Evolutionary conservation across 2,888 invertebrate species (phyloP).

Genomic region (Monochamus alternatus): DNA sequence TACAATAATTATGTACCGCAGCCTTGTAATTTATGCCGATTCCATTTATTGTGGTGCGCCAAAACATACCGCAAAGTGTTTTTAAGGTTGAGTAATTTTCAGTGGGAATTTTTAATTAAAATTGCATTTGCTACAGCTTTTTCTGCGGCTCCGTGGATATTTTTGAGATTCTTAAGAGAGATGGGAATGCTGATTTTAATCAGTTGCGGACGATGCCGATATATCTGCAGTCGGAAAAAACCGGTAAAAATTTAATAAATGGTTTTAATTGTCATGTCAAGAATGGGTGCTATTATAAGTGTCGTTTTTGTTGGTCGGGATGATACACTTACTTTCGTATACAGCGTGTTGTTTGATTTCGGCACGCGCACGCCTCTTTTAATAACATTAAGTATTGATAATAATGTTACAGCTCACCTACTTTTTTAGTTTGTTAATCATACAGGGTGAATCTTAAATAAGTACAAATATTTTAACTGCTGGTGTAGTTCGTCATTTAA

Average conservation of each 20-base stretch:
- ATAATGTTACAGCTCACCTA: too few relatives aligned
- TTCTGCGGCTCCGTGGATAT: conserved; percentile 31
- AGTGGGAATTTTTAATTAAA: conserved; percentile 43
- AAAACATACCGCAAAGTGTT: conserved; percentile 38
- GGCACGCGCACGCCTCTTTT: background rate
- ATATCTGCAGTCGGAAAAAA: conserved; percentile 19
- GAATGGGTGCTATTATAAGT: conserved; percentile 20
- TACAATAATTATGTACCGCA: conserved; percentile 25
- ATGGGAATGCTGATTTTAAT: conserved; percentile 36
- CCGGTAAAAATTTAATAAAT: conserved; percentile 31
- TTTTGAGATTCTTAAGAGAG: conserved; percentile 35
- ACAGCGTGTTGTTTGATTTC: background rate
- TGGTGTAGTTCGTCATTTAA: too few relatives aligned
- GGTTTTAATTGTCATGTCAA: conserved; percentile 34
- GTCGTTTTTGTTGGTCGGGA: background rate
- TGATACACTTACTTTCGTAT: conserved; percentile 10
- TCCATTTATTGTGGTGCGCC: conserved; percentile 35
- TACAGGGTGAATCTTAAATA: too few relatives aligned
- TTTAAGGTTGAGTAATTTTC: conserved; percentile 41
- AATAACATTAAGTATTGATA: too few relatives aligned
- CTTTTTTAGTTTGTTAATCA: too few relatives aligned
- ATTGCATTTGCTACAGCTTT: conserved; percentile 38
- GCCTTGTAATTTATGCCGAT: conserved; percentile 36
- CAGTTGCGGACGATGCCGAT: conserved; percentile 27
- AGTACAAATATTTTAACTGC: too few relatives aligned